These are phyloP conservation scores for Aurelia aurita complex sp. Pacific DNA, from an alignment of 30 jellyfish, hydroid and myxozoan species.

Conservation along the genomic window DNA sequence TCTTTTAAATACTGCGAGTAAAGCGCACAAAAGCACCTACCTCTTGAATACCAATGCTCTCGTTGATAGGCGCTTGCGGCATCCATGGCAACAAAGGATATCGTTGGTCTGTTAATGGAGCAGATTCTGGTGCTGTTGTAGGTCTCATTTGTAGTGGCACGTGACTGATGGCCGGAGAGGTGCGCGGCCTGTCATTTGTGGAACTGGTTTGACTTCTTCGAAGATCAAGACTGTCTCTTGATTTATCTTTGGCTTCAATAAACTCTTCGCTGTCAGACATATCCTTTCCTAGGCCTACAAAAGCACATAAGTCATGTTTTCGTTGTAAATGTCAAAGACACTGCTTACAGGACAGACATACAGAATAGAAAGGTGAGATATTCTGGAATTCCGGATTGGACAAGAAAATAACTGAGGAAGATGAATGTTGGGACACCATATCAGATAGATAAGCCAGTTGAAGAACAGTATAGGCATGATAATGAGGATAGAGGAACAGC, in stretches of 20 bases:
- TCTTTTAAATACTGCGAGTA: too few relatives aligned
- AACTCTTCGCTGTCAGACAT: conserved; percentile 79
- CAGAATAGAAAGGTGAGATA: too few relatives aligned
- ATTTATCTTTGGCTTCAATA: neutral
- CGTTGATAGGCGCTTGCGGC: conserved; percentile 32
- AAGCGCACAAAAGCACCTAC: neutral
- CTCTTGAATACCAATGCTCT: conserved; percentile 63
- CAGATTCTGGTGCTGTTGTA: conserved; percentile 69
- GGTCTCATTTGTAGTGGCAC: conserved; percentile 65
- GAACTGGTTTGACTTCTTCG: neutral
- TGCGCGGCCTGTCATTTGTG: conserved; percentile 41
- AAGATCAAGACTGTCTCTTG: neutral
- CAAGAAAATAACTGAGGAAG: too few relatives aligned
- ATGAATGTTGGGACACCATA: too few relatives aligned
- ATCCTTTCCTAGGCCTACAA: conserved; percentile 81
- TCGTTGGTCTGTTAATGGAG: conserved; percentile 13
- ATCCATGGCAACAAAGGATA: conserved; percentile 60
- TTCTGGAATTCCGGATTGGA: too few relatives aligned
- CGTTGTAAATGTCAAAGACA: too few relatives aligned
- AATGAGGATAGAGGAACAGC: too few relatives aligned
- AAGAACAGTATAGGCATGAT: too few relatives aligned
- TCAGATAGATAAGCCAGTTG: too few relatives aligned
- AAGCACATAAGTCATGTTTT: neutral
- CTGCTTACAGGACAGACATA: too few relatives aligned
- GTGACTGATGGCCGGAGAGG: conserved; percentile 75